A percentile compares a stretch with the other conserved stretches of the same genome.
Conservation (phyloP, 2,113 vertebrate genomes). For the Ploceus nigricollis region DNA sequence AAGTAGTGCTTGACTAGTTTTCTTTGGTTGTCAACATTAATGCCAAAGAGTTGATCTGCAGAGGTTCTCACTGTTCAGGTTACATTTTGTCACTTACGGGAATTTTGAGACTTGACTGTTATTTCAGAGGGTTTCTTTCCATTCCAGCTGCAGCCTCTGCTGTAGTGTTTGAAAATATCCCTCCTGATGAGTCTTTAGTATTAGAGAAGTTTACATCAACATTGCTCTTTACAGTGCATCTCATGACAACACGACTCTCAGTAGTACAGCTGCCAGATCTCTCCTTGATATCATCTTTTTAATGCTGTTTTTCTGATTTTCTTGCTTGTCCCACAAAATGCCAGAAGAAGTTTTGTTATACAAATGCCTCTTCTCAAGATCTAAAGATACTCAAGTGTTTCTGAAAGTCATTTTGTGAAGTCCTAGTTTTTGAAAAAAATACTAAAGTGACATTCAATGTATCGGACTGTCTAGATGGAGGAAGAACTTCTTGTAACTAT, state of each 20-base stretch:
- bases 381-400: background rate
- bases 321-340: background rate
- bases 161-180: background rate
- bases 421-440: background rate
- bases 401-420: background rate
- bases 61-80: background rate
- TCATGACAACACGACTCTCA: accelerated
- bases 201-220: background rate
- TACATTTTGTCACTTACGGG: background rate
- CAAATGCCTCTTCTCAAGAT: background rate
- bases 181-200: background rate
- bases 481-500: background rate
- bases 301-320: background rate
- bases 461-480: background rate
- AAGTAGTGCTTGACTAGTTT: background rate
- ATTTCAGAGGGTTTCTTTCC: background rate
- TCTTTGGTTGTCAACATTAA: background rate
- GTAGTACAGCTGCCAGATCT: background rate
- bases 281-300: background rate
- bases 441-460: background rate
- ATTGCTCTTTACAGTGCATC: background rate
- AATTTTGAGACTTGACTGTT: background rate
- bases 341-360: background rate
- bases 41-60: background rate
- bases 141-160: background rate